phyloP scores from a whole-genome alignment of 2,113 vertebrate species.

The Sialia sialis region DNA sequence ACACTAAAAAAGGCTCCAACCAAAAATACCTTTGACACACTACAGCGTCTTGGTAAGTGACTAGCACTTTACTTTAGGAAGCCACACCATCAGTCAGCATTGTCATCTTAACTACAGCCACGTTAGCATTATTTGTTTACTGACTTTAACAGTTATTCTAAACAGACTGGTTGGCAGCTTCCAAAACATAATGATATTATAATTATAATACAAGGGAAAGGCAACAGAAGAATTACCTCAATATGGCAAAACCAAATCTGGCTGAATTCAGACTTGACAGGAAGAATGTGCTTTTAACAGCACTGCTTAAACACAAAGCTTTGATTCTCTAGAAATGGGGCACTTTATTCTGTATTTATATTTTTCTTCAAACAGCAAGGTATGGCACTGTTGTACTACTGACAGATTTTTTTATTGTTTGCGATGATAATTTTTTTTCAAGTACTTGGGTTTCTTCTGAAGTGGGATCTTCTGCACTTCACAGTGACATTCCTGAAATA shows the following conservation, averaged over 20 bases:
- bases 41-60: neutral
- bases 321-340: neutral
- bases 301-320: neutral
- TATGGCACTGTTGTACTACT: neutral
- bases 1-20: neutral
- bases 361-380: neutral
- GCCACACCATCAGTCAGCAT: neutral
- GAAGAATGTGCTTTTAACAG: neutral
- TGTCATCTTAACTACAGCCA: neutral
- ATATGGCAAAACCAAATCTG: neutral
- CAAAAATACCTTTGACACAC: neutral
- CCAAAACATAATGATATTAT: neutral
- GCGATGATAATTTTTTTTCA: neutral
- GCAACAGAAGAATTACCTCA: neutral
- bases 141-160: neutral
- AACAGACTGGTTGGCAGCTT: neutral
- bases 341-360: neutral
- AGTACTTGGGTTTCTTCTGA: constrained; percentile 2
- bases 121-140: neutral
- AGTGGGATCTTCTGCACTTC: constrained; percentile 24
- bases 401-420: neutral
- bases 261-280: neutral
- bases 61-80: neutral
- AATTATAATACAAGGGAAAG: neutral
- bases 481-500: constrained; percentile 70